phyloP scores from a whole-genome alignment of 2,113 vertebrate genomes.

The Labeo rohita region DNA sequence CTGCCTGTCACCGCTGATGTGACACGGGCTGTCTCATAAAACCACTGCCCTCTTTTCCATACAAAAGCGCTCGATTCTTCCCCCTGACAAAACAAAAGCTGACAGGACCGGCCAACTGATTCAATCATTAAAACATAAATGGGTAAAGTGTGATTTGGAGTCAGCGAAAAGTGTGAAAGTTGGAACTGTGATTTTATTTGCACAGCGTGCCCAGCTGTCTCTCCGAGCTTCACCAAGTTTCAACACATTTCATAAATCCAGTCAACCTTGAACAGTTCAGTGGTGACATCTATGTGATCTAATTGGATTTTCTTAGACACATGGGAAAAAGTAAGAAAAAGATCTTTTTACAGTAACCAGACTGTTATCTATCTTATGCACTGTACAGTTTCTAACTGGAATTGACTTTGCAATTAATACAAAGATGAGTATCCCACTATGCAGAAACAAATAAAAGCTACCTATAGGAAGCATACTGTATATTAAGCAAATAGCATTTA shows the following conservation, averaged over 20 bases:
- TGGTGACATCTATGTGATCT: background rate
- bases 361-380: background rate
- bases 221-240: slow-evolving; percentile 2
- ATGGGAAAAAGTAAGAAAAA: background rate
- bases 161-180: background rate
- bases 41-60: slow-evolving; percentile 53
- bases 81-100: slow-evolving; percentile 6
- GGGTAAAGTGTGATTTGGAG: background rate
- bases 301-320: slow-evolving; percentile 2
- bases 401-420: background rate
- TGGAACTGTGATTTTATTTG: background rate
- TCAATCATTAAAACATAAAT: slow-evolving; percentile 2
- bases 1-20: slow-evolving; percentile 52
- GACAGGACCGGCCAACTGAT: slow-evolving; percentile 4
- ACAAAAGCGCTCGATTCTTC: slow-evolving; percentile 9
- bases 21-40: slow-evolving; percentile 40
- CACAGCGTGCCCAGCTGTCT: background rate
- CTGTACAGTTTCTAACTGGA: background rate
- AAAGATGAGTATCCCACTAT: background rate
- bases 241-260: slow-evolving; percentile 7
- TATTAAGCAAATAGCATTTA: background rate
- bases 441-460: background rate
- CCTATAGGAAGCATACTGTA: background rate
- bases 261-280: background rate
- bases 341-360: background rate